A percentile compares a stretch with the other conserved stretches of the same genome.
Conservation (phyloP, 2,797 vertebrate species). For the Eospalax fontanierii region DNA sequence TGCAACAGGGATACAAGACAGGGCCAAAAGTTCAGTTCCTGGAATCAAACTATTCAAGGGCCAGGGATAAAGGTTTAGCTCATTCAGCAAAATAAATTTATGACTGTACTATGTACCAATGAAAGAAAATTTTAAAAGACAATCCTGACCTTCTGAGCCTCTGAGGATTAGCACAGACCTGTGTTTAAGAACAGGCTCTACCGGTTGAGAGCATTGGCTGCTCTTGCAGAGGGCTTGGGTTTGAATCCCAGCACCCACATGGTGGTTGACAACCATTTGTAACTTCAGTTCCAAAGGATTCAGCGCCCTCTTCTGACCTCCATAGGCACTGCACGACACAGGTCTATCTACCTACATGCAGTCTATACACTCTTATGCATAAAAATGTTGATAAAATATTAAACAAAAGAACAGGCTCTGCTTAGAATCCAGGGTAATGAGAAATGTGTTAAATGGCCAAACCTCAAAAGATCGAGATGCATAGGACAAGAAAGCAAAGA, state of each 20-base stretch:
- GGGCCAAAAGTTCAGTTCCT: conserved; percentile 71
- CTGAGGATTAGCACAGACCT: background rate
- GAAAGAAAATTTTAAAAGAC: conserved; percentile 35
- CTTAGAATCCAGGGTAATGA: background rate
- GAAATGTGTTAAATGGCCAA: conserved; percentile 21
- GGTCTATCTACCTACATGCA: too few relatives aligned
- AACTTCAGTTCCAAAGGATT: too few relatives aligned
- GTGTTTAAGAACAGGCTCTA: conserved; percentile 15
- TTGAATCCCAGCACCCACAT: too few relatives aligned
- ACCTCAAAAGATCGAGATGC: background rate
- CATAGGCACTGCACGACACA: too few relatives aligned
- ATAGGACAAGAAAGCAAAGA: conserved; percentile 28
- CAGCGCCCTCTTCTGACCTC: too few relatives aligned
- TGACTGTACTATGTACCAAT: conserved; percentile 37
- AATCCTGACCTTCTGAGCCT: background rate
- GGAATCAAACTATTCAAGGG: conserved; percentile 60
- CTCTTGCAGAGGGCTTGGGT: too few relatives aligned
- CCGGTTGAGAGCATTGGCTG: too few relatives aligned
- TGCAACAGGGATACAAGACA: conserved; percentile 50
- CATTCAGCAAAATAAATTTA: conserved; percentile 54
- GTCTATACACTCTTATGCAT: too few relatives aligned
- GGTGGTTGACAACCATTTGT: too few relatives aligned
- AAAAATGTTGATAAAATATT: too few relatives aligned
- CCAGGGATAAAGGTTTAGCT: conserved; percentile 63
- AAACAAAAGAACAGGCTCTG: conserved; percentile 22